phyloP scores from a whole-genome alignment of 1,140 invertebrate species.

The Cecropterus lyciades region DNA sequence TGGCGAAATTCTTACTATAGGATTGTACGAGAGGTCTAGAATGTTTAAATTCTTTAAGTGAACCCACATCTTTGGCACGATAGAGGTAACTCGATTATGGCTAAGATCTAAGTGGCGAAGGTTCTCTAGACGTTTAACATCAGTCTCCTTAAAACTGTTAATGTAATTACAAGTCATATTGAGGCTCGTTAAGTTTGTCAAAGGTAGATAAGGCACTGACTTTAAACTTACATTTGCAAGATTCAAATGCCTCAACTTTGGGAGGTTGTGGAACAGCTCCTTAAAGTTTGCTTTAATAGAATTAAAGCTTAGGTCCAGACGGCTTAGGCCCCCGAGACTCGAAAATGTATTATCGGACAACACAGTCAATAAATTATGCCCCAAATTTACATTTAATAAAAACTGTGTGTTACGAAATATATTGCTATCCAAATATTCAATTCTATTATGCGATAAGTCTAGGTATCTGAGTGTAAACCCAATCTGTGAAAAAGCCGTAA shows the following conservation, averaged over 20 bases:
- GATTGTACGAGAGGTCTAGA: conserved; percentile 87
- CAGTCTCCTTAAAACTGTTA: conserved; percentile 85
- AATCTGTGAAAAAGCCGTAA: conserved; percentile 88
- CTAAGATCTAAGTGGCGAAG: conserved; percentile 88
- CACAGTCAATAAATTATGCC: conserved; percentile 92
- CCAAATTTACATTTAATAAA: conserved; percentile 91
- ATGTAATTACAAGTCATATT: conserved; percentile 91
- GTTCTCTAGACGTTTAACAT: conserved; percentile 86
- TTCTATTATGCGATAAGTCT: conserved; percentile 91
- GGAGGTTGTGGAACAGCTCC: conserved; percentile 94
- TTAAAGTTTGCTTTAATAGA: conserved; percentile 93
- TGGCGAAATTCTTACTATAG: conserved; percentile 84
- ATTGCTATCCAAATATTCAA: conserved; percentile 94
- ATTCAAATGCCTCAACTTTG: conserved; percentile 90
- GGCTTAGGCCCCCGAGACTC: conserved; percentile 90
- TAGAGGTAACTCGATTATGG: conserved; percentile 87
- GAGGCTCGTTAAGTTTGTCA: conserved; percentile 89
- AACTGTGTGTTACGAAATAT: conserved; percentile 93
- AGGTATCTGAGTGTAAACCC: conserved; percentile 90
- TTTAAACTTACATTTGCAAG: conserved; percentile 90
- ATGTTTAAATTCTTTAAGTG: conserved; percentile 85
- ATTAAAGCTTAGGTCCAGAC: conserved; percentile 92
- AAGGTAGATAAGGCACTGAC: conserved; percentile 88
- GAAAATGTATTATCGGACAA: conserved; percentile 95
- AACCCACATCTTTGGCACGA: conserved; percentile 87